These are phyloP conservation scores for Myocastor coypus DNA, from an alignment of 2,113 vertebrate genomes.

Conservation along the genomic window DNA sequence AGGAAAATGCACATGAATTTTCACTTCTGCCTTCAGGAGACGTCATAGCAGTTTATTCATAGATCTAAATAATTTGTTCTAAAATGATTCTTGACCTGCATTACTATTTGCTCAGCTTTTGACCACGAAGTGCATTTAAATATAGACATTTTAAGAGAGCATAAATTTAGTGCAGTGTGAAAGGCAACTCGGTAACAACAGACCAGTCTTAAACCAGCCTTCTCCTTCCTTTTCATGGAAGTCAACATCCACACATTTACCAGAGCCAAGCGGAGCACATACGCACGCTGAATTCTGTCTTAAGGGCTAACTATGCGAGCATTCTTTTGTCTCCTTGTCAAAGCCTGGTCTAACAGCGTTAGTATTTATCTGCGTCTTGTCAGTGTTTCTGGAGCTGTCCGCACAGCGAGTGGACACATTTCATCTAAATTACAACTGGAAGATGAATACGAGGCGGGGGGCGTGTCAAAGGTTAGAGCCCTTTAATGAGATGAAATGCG, in stretches of 20 bases:
- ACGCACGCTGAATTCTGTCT: background rate
- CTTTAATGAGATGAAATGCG: slow-evolving; percentile 85
- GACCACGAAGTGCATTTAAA: slow-evolving; percentile 19
- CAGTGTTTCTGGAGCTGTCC: slow-evolving; percentile 51
- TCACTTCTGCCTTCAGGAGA: slow-evolving; percentile 13
- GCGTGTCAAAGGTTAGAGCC: slow-evolving; percentile 82
- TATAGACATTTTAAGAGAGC: slow-evolving; percentile 7
- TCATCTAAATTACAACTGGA: slow-evolving; percentile 84
- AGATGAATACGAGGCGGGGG: slow-evolving; percentile 79
- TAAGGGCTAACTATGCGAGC: background rate
- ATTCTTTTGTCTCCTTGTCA: slow-evolving; percentile 46
- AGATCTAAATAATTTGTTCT: slow-evolving; percentile 48
- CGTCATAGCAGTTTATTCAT: background rate
- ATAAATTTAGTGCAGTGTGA: background rate
- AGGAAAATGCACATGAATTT: slow-evolving; percentile 49
- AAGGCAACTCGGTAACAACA: background rate
- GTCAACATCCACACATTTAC: background rate
- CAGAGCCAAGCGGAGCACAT: background rate
- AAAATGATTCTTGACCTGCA: slow-evolving; percentile 49
- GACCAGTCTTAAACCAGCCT: background rate
- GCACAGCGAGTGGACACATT: slow-evolving; percentile 76
- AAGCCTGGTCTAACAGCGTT: slow-evolving; percentile 24
- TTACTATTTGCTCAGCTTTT: slow-evolving; percentile 45
- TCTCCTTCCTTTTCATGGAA: background rate
- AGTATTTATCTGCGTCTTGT: slow-evolving; percentile 50